These are phyloP conservation scores for Rhagonycha lutea DNA, from an alignment of 2,888 invertebrate species.

Conservation along the genomic window DNA sequence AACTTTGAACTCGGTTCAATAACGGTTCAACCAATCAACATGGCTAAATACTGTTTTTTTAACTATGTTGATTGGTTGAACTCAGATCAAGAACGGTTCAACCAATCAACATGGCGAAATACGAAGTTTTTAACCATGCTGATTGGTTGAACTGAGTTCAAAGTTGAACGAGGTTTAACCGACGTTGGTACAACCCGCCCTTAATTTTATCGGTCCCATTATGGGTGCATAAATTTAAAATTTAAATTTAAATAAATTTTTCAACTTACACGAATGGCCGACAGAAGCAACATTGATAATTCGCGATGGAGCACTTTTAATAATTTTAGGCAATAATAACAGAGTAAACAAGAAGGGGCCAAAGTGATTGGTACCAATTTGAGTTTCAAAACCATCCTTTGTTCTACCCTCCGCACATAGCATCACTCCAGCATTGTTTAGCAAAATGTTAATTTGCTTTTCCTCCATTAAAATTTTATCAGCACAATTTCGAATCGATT, in stretches of 20 bases:
- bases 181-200: too few relatives aligned
- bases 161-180: too few relatives aligned
- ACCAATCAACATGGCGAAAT: too few relatives aligned
- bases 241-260: neutral
- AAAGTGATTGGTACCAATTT: constrained; percentile 68
- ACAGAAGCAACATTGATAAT: constrained; percentile 56
- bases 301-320: constrained; percentile 59
- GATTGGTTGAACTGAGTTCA: too few relatives aligned
- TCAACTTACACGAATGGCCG: constrained; percentile 43
- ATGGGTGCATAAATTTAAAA: too few relatives aligned
- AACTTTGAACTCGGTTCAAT: too few relatives aligned
- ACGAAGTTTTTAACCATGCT: too few relatives aligned
- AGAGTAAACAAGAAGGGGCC: constrained; percentile 54
- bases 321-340: constrained; percentile 55
- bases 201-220: too few relatives aligned
- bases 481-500: constrained; percentile 57
- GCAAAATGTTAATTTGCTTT: constrained; percentile 62
- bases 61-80: too few relatives aligned
- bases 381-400: constrained; percentile 67
- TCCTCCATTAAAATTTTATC: constrained; percentile 54
- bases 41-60: too few relatives aligned
- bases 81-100: too few relatives aligned
- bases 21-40: too few relatives aligned
- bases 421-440: constrained; percentile 75
- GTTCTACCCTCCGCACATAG: constrained; percentile 63